Evolutionary conservation across 2,888 invertebrate genomes (phyloP), one percentile per base, ranked within the genome.

Genomic region (Zaprionus lineosus): DNA sequence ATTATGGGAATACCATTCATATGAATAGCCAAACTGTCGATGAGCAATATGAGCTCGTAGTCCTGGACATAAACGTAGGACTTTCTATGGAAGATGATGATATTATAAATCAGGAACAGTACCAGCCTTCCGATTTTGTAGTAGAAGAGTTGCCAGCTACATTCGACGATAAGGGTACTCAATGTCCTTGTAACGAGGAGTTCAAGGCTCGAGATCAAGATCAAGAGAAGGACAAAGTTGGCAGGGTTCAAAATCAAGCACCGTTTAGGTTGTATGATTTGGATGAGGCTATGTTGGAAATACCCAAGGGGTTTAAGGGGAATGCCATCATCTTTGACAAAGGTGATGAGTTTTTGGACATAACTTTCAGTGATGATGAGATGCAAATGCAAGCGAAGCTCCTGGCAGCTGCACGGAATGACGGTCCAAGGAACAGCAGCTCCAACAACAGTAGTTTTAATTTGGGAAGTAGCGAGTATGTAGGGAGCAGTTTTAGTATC

Each of bases 351-450:
- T 37, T 56, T 5, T 15, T 64, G 11, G 52, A 66, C 15, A 36
- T 58, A 2, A 40, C 26, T 4, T n/a, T 50, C 1, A 50, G 36
- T 14, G 75, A 67, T 12, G 52, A 57, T 8, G 76, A 73, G 24
- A 12, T 51, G 18, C 48, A 61, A 28, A 53, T 62, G 6, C 47
- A 40, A 4, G 41, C 50, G 3, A 72, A 72, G 24, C 46, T 65
- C 0, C 41, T 52, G 53, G 50, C 58, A 3, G 43, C 58, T 5
- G 52, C 34, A 1, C 29, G 39, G 12, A 34, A 33, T 3, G 40
- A 46, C n/a, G 43, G 28, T 3, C 34, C 15, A 3, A 50, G 36
- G 1, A 50, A 37, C 4, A 14, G 7, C 18, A 55, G 64, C 18
- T 24, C 18, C 2, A 29, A 9, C 3, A 52, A 37, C 3, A 44